phyloP scores from a whole-genome alignment of 2,113 vertebrate genomes.

The Dissostichus mawsoni region DNA sequence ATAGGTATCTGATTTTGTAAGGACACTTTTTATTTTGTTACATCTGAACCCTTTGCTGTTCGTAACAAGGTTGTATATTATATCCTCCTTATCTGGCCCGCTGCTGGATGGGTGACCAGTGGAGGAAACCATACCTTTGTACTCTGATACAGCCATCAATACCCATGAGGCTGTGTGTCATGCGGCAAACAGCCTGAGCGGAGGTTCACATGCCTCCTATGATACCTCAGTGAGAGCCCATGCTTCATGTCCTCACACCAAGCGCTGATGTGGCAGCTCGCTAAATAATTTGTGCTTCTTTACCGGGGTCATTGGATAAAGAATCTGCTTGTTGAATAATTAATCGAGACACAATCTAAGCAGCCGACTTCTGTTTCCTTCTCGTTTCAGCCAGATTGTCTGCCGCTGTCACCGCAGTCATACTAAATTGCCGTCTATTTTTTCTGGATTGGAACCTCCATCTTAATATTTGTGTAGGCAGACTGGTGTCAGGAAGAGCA shows the following conservation, averaged over 20 bases:
- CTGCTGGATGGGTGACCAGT: conserved; percentile 49
- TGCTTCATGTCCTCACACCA: conserved; percentile 75
- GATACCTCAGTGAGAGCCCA: conserved; percentile 70
- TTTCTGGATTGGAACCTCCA: conserved; percentile 75
- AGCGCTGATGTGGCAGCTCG: conserved; percentile 81
- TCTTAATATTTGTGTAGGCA: conserved; percentile 54
- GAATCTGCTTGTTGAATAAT: conserved; percentile 84
- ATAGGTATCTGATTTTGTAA: conserved; percentile 37
- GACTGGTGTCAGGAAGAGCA: conserved; percentile 60
- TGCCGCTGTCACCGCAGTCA: conserved; percentile 61
- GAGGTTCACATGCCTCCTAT: conserved; percentile 66
- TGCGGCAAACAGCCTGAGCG: conserved; percentile 45
- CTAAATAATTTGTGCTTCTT: conserved; percentile 87
- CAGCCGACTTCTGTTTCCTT: conserved; percentile 82
- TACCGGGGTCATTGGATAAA: conserved; percentile 85
- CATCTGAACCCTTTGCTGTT: conserved; percentile 35
- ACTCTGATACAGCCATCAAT: conserved; percentile 79
- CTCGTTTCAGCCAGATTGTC: conserved; percentile 77
- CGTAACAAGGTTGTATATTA: conserved; percentile 50
- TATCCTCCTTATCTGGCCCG: conserved; percentile 46
- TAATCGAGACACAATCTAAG: conserved; percentile 85
- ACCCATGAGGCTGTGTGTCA: conserved; percentile 76
- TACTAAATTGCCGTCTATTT: conserved; percentile 68
- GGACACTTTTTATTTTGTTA: conserved; percentile 13
- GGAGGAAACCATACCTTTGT: conserved; percentile 70